Evolutionary conservation across 2,888 invertebrate species (phyloP).

Genomic region (Acheta domesticus): DNA sequence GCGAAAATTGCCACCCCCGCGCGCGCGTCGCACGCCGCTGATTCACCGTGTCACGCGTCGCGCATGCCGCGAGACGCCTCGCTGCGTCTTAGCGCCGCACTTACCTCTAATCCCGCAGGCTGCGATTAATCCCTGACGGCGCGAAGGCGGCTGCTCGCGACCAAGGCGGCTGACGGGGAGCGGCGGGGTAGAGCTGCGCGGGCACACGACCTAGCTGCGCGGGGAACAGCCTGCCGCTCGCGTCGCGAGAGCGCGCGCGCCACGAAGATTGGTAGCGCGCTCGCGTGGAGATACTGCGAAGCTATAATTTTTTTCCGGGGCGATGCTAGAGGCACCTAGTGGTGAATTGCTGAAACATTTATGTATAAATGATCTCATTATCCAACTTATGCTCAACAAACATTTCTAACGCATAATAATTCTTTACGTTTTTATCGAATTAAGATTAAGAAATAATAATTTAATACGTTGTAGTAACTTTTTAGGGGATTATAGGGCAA

Average conservation of each 20-base stretch:
- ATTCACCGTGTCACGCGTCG: not conserved
- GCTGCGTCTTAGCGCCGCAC: not conserved
- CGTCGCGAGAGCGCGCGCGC: not conserved
- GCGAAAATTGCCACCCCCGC: not conserved
- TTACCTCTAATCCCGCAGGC: not conserved
- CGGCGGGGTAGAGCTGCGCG: conserved; percentile 6
- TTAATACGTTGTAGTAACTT: too few relatives aligned
- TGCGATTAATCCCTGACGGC: conserved; percentile 5
- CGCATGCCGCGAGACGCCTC: not conserved
- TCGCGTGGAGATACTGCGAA: not conserved
- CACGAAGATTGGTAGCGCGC: not conserved
- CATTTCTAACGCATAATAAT: too few relatives aligned
- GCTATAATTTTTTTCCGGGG: not conserved
- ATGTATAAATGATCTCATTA: too few relatives aligned
- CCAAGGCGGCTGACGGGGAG: not conserved
- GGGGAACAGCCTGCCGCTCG: not conserved
- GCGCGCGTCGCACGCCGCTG: not conserved
- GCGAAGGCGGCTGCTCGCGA: not conserved
- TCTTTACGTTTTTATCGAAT: too few relatives aligned
- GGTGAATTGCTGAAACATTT: too few relatives aligned
- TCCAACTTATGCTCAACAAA: too few relatives aligned
- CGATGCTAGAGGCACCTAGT: not conserved
- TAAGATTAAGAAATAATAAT: too few relatives aligned
- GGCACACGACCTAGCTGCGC: conserved; percentile 3
- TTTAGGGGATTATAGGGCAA: too few relatives aligned